Evolutionary conservation across 2,797 vertebrate species (phyloP).

Genomic region (Ambastaia sidthimunki): DNA sequence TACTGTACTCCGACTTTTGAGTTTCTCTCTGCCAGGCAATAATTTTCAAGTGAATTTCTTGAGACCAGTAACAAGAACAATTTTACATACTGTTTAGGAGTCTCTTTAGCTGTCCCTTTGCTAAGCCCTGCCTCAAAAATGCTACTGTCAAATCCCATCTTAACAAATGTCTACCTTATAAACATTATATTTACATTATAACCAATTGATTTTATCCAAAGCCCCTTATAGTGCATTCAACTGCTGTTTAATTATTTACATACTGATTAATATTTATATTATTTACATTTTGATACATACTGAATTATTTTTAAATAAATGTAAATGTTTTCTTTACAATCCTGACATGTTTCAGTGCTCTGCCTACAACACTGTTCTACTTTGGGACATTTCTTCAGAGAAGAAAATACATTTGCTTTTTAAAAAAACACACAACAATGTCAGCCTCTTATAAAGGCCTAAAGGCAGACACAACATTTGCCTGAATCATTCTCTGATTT

Average conservation of each 20-base stretch:
- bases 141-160: too few relatives aligned
- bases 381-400: constrained; percentile 54
- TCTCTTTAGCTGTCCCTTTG: not conserved
- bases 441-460: constrained; percentile 57
- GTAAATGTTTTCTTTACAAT: not conserved
- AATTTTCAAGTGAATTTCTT: constrained; percentile 21
- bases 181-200: too few relatives aligned
- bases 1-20: constrained; percentile 58
- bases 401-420: constrained; percentile 60
- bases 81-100: not conserved
- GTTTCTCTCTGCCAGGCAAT: constrained; percentile 37
- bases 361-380: constrained; percentile 29
- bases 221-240: too few relatives aligned
- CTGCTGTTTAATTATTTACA: too few relatives aligned
- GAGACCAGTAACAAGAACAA: not conserved
- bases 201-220: too few relatives aligned
- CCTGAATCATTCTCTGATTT: constrained; percentile 71
- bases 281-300: too few relatives aligned
- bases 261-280: too few relatives aligned
- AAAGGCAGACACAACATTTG: constrained; percentile 70
- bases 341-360: not conserved
- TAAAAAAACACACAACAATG: constrained; percentile 66
- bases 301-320: not conserved
- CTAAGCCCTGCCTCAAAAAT: not conserved
- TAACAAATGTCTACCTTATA: too few relatives aligned